Percentiles rank a stretch among this genome's conserved stretches.
These are phyloP conservation scores for Invenusta paracnida DNA, from an alignment of 2,888 invertebrate species.

Conservation along the genomic window DNA sequence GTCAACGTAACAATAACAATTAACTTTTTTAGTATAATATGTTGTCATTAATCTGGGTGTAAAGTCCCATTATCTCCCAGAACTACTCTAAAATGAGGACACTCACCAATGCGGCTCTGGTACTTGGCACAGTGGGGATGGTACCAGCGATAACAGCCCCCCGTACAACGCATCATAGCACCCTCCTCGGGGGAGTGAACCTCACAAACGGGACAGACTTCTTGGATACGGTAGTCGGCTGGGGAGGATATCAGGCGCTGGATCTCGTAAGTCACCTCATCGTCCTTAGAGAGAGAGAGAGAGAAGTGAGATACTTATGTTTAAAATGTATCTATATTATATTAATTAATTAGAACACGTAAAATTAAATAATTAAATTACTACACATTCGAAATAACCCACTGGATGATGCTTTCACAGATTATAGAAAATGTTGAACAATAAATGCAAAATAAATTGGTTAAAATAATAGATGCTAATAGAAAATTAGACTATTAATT, in stretches of 20 bases:
- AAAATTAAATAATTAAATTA: too few species aligned
- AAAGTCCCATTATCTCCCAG: not conserved
- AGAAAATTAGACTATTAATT: too few species aligned
- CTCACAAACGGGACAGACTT: conserved; percentile 37
- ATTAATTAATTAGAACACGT: too few species aligned
- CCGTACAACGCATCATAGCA: conserved; percentile 36
- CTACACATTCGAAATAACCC: too few species aligned
- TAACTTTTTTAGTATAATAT: too few species aligned
- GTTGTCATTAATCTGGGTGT: not conserved
- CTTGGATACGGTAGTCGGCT: conserved; percentile 28
- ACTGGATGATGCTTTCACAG: too few species aligned
- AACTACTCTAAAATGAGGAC: not conserved
- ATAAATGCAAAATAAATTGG: too few species aligned
- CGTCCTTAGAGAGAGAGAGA: not conserved
- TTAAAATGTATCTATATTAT: too few species aligned
- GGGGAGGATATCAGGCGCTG: conserved; percentile 41
- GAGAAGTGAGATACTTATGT: too few species aligned
- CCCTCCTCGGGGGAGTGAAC: conserved; percentile 31
- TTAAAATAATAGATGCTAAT: too few species aligned
- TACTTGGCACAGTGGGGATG: conserved; percentile 39
- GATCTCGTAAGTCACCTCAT: conserved; percentile 10
- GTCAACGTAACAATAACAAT: too few species aligned
- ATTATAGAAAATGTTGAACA: too few species aligned
- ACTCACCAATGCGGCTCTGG: conserved; percentile 1
- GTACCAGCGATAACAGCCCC: conserved; percentile 31